These are phyloP conservation scores for Hoplias malabaricus DNA, from an alignment of 2,113 vertebrate species.

Conservation along the genomic window DNA sequence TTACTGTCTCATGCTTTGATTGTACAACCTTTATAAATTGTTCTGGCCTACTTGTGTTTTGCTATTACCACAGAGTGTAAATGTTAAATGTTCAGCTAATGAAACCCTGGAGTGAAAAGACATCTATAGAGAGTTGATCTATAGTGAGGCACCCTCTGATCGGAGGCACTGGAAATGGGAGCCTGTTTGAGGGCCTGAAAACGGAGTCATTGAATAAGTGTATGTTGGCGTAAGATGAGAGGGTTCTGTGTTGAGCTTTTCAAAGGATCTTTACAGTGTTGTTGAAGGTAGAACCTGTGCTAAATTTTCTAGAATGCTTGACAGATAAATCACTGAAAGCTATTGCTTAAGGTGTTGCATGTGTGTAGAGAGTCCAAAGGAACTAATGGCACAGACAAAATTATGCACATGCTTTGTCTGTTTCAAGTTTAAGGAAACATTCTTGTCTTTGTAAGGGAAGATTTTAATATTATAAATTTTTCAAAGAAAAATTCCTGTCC, in stretches of 20 bases:
- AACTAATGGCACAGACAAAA: too few relatives aligned
- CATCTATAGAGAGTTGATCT: slow-evolving; percentile 76
- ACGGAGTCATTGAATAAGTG: background rate
- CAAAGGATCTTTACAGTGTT: too few relatives aligned
- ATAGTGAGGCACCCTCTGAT: slow-evolving; percentile 78
- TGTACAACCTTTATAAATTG: slow-evolving; percentile 23
- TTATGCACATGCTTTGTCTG: too few relatives aligned
- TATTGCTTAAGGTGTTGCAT: too few relatives aligned
- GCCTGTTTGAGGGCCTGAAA: slow-evolving; percentile 14
- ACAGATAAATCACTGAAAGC: too few relatives aligned
- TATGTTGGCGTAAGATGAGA: background rate
- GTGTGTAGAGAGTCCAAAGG: too few relatives aligned
- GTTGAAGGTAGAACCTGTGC: too few relatives aligned
- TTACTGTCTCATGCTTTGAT: slow-evolving; percentile 39
- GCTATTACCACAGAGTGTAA: background rate
- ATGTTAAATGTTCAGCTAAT: background rate
- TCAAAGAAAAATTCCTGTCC: too few relatives aligned
- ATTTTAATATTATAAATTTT: too few relatives aligned
- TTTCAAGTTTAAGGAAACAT: too few relatives aligned
- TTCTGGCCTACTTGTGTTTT: background rate
- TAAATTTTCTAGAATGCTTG: too few relatives aligned
- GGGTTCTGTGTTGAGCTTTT: background rate
- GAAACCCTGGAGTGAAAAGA: slow-evolving; percentile 73
- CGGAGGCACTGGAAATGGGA: slow-evolving; percentile 56
- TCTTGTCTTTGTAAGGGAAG: too few relatives aligned